Base-by-base conservation (phyloP, 37 sponge, comb jelly and placozoan species). In the Axinella damicornis region DNA sequence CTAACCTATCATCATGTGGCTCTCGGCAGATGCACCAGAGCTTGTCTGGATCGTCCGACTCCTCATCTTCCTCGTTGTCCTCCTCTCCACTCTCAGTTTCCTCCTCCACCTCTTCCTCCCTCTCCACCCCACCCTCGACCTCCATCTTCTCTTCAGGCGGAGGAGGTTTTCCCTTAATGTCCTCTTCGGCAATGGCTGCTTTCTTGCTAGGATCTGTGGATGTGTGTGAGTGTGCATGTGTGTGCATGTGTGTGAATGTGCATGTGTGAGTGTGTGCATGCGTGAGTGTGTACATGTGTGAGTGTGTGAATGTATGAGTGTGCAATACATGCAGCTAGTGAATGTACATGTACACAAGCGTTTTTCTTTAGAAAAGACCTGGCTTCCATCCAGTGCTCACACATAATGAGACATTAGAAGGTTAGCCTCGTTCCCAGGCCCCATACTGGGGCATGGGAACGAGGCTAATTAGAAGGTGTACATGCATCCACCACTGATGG, bases 1-100 rank as follows among this genome's bases (percentile, higher is more conserved):
- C 66, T 25, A 14, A 94, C 95, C 95, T 91, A 69, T 91, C 92
- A 84, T 83, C 82, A 57, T 94, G 95, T 15, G 89, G 91, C 54
- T 91, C 71, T 33, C 74, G 70, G 34, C 95, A 94, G 54, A 91
- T 71, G 59, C 95, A 94, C 81, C 88, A 94, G 46, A 94, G 78
- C 64, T 75, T 79, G 74, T 91, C 83, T 32, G 84, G 85, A 27
- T 94, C 95, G 27, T 86, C 87, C 25, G 65, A 74, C 18, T 79
- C 83, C 9, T 68, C 72, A 4, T 77, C 92, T 0, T 72, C 84
- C 0, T 90, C 95, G 11, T 72, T 80, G 21, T 78, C 90, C 25
- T 63, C 88, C 12, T 68, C 77, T 35, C 57, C 77, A 15, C 27
- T 59, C 59, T 57, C 86, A 22, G 19, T 38, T 35, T 36, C 41